phyloP scores from a whole-genome alignment of 2,888 invertebrate genomes.

The Terebella lapidaria region DNA sequence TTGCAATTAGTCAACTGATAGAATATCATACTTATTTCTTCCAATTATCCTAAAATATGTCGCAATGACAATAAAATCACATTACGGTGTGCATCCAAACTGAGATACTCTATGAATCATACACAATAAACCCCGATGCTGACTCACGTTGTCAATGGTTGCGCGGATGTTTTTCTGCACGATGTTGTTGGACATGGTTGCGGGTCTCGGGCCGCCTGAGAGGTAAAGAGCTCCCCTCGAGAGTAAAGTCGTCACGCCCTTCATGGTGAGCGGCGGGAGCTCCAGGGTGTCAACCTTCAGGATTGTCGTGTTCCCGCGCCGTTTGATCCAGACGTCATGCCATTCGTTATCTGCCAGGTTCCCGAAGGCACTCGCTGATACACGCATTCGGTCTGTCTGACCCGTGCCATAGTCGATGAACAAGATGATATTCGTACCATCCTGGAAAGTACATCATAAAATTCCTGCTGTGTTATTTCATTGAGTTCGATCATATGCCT shows the following conservation, averaged over 20 bases:
- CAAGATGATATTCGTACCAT: background rate
- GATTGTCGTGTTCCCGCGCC: slow-evolving; percentile 8
- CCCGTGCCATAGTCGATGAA: background rate
- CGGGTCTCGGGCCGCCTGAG: slow-evolving; percentile 33
- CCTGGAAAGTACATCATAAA: too few species aligned
- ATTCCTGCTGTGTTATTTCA: too few species aligned
- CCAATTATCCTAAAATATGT: too few species aligned
- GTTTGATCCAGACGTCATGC: slow-evolving; percentile 20
- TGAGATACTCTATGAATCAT: too few species aligned
- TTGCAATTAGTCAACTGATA: too few species aligned
- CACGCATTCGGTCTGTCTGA: background rate
- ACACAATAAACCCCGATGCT: too few species aligned
- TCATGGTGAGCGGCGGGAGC: background rate
- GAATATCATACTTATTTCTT: too few species aligned
- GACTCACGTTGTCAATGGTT: background rate
- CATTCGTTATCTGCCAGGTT: slow-evolving; percentile 18
- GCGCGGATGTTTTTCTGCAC: slow-evolving; percentile 17
- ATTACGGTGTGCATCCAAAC: too few species aligned
- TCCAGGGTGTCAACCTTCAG: slow-evolving; percentile 4
- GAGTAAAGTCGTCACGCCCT: slow-evolving; percentile 28
- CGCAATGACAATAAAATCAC: too few species aligned
- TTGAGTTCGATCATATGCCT: too few species aligned
- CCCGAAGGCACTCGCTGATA: background rate
- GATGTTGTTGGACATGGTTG: slow-evolving; percentile 26
- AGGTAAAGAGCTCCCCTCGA: slow-evolving; percentile 32